These are phyloP conservation scores for Ramphastos sulfuratus DNA, from an alignment of 2,113 vertebrate genomes.

Conservation along the genomic window DNA sequence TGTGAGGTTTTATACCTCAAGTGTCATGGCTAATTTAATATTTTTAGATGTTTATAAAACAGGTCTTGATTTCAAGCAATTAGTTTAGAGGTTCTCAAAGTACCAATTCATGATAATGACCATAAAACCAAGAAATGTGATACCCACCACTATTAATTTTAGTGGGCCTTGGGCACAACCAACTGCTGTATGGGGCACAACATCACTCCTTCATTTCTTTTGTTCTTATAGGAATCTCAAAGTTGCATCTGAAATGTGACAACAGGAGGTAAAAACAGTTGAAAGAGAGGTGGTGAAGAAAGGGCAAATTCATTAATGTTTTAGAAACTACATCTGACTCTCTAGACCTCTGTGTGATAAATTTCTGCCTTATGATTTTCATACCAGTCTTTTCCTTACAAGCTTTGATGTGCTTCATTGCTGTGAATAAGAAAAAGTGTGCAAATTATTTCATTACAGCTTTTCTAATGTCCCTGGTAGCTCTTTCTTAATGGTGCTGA, in stretches of 20 bases:
- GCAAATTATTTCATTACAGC: not conserved
- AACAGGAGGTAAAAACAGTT: not conserved
- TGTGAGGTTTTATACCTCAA: not conserved
- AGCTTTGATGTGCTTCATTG: not conserved
- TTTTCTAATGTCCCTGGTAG: not conserved
- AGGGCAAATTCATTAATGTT: slow-evolving; percentile 13
- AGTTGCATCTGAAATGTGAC: not conserved
- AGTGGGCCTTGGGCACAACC: not conserved
- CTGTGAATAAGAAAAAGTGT: not conserved
- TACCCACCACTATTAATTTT: not conserved
- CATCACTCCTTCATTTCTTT: not conserved
- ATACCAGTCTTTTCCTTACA: not conserved
- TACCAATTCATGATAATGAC: not conserved
- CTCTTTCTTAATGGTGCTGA: not conserved
- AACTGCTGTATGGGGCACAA: not conserved
- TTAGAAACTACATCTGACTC: not conserved
- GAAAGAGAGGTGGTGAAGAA: not conserved
- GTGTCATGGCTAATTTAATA: not conserved
- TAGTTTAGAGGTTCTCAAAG: not conserved
- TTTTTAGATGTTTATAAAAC: not conserved
- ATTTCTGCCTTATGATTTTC: not conserved
- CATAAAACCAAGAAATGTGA: not conserved
- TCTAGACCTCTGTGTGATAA: not conserved
- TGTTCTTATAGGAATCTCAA: not conserved
- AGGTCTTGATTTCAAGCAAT: not conserved